Evolutionary conservation across 2,113 vertebrate species (phyloP).

Genomic region (Phrynocephalus versicolor): DNA sequence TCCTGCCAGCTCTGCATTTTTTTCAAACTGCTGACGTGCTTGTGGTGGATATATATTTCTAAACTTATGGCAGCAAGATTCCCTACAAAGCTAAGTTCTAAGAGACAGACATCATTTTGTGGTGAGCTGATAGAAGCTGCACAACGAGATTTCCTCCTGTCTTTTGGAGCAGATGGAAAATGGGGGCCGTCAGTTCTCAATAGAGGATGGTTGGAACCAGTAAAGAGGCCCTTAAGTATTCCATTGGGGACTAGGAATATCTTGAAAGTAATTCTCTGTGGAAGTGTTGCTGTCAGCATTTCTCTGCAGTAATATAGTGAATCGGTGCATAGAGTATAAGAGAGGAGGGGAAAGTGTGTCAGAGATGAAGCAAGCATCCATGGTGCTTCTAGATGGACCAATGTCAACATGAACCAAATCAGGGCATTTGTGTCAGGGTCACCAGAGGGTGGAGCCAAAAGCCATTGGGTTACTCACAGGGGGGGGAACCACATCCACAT

Average conservation of each 20-base stretch:
- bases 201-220: neutral
- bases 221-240: neutral
- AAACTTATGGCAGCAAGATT: neutral
- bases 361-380: too few relatives aligned
- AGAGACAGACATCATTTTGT: neutral
- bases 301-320: too few relatives aligned
- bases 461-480: too few relatives aligned
- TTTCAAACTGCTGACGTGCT: neutral
- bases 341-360: too few relatives aligned
- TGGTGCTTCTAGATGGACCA: too few relatives aligned
- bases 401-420: too few relatives aligned
- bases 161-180: neutral
- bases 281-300: too few relatives aligned
- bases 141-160: accelerated
- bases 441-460: too few relatives aligned
- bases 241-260: neutral
- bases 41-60: neutral
- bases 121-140: neutral
- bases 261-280: neutral
- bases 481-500: too few relatives aligned
- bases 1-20: neutral
- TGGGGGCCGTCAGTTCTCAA: neutral
- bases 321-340: too few relatives aligned
- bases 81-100: neutral
- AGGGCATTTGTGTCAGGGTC: too few relatives aligned